A percentile compares a stretch with the other conserved stretches of the same genome.
phyloP scores from a whole-genome alignment of 1,140 invertebrate genomes.

The Aplysia californica region DNA sequence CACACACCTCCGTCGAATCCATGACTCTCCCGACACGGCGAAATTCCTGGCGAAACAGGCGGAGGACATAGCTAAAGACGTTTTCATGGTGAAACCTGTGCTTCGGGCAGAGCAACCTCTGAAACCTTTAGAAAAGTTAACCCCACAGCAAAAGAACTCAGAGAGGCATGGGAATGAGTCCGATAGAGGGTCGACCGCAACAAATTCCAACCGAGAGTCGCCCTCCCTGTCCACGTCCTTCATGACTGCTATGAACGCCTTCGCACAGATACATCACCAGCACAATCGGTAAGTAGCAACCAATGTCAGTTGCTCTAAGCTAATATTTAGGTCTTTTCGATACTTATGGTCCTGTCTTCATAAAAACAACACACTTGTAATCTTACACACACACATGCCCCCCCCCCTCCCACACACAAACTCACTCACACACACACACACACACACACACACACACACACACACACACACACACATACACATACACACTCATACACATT shows the following conservation, averaged over 20 bases:
- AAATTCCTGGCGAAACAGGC: not conserved
- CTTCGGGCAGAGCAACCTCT: not conserved
- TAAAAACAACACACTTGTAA: too few species aligned
- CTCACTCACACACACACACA: too few species aligned
- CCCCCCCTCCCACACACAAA: too few species aligned
- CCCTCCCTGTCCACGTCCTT: not conserved
- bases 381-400: too few species aligned
- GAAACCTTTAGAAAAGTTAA: not conserved
- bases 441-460: too few species aligned
- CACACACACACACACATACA: too few species aligned
- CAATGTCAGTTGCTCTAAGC: too few species aligned
- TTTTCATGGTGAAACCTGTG: not conserved
- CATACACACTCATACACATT: too few species aligned
- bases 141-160: not conserved
- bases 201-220: not conserved
- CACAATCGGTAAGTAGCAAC: not conserved
- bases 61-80: not conserved
- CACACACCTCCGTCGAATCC: not conserved
- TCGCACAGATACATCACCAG: not conserved
- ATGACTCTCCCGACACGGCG: not conserved
- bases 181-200: not conserved
- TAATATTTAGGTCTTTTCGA: too few species aligned
- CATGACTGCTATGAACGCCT: constrained; percentile 2
- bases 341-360: too few species aligned
- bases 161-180: not conserved